Percentiles rank a stretch among this genome's conserved stretches.
Evolutionary conservation across 2,797 vertebrate genomes (phyloP).

Genomic region (Numenius phaeopus): DNA sequence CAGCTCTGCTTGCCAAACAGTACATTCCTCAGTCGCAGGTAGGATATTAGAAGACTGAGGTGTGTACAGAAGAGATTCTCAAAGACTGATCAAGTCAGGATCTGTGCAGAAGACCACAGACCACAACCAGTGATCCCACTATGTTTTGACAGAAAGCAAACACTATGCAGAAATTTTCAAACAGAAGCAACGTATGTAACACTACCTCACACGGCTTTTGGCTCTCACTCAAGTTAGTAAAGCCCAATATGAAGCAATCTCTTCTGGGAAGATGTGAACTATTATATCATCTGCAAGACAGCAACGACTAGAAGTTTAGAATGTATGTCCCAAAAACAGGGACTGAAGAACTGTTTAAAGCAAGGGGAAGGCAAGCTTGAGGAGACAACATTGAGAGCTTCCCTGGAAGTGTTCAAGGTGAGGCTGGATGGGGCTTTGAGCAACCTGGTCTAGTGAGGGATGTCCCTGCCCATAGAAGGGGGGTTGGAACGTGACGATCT

Average conservation of each 20-base stretch:
- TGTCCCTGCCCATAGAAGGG: too few species aligned
- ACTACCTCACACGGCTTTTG: neutral
- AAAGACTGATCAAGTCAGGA: neutral
- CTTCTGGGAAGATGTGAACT: neutral
- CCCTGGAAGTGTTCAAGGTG: too few species aligned
- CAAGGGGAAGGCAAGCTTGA: neutral
- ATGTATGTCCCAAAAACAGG: neutral
- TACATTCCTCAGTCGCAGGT: neutral
- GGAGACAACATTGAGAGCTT: accelerated
- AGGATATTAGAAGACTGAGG: neutral
- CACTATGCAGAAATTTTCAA: neutral
- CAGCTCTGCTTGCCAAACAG: neutral
- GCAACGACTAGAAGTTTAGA: neutral
- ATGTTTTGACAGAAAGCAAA: neutral
- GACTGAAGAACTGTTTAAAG: neutral
- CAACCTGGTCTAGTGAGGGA: too few species aligned
- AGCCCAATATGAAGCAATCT: neutral
- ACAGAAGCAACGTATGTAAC: neutral
- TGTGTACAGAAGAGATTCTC: neutral
- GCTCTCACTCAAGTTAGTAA: neutral
- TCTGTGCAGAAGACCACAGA: neutral
- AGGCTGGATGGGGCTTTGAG: too few species aligned
- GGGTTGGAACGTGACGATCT: too few species aligned
- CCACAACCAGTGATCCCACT: neutral
- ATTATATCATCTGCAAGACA: neutral